Percentiles rank a stretch among this genome's conserved stretches.
Evolutionary conservation across 2,888 invertebrate species (phyloP).

Genomic region (Trachelus troglodyta): DNA sequence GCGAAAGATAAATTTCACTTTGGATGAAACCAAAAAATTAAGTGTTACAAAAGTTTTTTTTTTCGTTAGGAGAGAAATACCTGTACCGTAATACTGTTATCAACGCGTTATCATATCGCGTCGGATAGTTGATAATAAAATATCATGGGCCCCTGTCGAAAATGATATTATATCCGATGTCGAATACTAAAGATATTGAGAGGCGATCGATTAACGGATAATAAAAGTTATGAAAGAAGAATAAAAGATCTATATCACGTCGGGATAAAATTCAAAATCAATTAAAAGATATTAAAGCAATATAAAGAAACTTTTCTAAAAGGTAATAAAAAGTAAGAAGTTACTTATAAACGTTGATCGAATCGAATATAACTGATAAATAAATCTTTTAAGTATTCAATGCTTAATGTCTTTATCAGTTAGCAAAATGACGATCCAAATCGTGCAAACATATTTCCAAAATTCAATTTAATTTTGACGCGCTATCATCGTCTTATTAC

Average conservation of each 20-base stretch:
- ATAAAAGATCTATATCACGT: too few species aligned
- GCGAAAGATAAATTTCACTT: too few species aligned
- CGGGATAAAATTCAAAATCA: too few species aligned
- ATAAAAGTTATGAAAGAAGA: too few species aligned
- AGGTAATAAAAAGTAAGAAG: neutral
- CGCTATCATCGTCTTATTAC: neutral
- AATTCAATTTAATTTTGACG: constrained; percentile 3
- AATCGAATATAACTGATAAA: too few species aligned
- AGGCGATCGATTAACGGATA: too few species aligned
- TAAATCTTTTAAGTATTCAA: too few species aligned
- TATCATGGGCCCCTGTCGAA: constrained; percentile 31
- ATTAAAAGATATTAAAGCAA: too few species aligned
- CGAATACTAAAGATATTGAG: neutral
- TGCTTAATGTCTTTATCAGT: too few species aligned
- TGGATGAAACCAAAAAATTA: too few species aligned
- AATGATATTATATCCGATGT: neutral
- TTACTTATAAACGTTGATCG: neutral
- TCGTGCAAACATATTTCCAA: neutral
- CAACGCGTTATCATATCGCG: constrained; percentile 46
- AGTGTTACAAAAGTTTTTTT: too few species aligned
- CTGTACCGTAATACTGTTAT: constrained; percentile 43
- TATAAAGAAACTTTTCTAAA: neutral
- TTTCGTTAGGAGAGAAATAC: constrained; percentile 33
- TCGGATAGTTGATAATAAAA: constrained; percentile 41
- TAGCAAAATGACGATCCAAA: neutral